Percentiles rank a stretch among this genome's conserved stretches.
Evolutionary conservation across 1,140 invertebrate genomes (phyloP).

Genomic region (Nymphalis io): DNA sequence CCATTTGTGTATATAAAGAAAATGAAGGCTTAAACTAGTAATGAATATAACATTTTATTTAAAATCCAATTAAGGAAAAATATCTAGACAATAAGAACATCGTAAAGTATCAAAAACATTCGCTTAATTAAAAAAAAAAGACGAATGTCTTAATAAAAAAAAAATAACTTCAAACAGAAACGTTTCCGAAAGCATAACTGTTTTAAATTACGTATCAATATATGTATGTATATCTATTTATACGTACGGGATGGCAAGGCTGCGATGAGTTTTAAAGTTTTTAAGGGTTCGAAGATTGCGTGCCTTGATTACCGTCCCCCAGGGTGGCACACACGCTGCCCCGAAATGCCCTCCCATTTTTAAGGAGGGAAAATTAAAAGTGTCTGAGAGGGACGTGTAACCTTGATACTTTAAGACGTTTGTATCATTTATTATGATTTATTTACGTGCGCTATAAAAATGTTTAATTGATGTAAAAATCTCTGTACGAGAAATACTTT

Average conservation of each 20-base stretch:
- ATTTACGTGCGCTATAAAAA: neutral
- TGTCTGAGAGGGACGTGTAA: constrained; percentile 41
- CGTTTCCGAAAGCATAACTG: neutral
- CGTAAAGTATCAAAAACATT: no score
- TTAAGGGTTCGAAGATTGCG: constrained; percentile 81
- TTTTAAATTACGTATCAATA: constrained; percentile 9
- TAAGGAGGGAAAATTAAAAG: constrained; percentile 81
- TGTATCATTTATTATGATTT: neutral
- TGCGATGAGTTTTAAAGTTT: constrained; percentile 80
- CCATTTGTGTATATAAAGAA: no score
- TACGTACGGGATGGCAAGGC: constrained; percentile 50
- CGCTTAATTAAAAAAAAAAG: no score
- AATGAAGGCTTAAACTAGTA: no score
- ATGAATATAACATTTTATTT: no score
- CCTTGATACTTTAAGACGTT: constrained; percentile 71
- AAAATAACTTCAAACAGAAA: no score
- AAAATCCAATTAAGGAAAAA: no score
- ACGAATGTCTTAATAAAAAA: no score
- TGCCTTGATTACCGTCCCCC: constrained; percentile 76
- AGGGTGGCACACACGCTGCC: constrained; percentile 62
- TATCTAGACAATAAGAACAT: no score
- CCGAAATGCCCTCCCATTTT: constrained; percentile 74
- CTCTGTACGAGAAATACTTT: neutral
- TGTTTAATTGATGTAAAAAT: neutral
- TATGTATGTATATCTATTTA: constrained; percentile 38